phyloP scores from a whole-genome alignment of 92 coral and sea anemone genomes.

The Palythoa caribaeorum region DNA sequence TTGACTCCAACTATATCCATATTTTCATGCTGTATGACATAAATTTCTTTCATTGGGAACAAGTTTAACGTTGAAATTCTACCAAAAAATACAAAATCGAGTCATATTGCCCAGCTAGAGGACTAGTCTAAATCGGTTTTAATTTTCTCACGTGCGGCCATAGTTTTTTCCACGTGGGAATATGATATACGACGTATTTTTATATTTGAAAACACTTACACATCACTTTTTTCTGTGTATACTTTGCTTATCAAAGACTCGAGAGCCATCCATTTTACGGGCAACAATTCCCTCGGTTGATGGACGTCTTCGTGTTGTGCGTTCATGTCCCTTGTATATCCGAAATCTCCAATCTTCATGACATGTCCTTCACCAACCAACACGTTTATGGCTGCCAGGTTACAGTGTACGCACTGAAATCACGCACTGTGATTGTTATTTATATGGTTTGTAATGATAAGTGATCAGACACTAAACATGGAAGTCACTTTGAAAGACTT shows the following conservation, averaged over 20 bases:
- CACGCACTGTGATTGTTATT: not conserved
- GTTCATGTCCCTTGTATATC: not conserved
- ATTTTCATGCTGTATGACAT: too few species aligned
- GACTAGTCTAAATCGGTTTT: too few species aligned
- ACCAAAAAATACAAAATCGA: too few species aligned
- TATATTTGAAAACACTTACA: conserved; percentile 70
- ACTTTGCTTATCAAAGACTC: conserved; percentile 83
- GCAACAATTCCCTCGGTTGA: conserved; percentile 75
- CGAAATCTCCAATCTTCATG: conserved; percentile 19
- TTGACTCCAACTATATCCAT: too few species aligned
- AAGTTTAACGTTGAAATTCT: too few species aligned
- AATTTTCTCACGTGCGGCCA: too few species aligned
- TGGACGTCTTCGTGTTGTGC: not conserved
- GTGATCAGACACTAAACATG: not conserved
- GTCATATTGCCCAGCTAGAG: too few species aligned
- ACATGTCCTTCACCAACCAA: conserved; percentile 3
- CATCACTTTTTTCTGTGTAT: conserved; percentile 91
- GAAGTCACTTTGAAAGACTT: not conserved
- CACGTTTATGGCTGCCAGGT: conserved; percentile 20
- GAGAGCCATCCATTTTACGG: conserved; percentile 97
- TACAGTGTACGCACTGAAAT: conserved; percentile 15
- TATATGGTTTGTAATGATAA: not conserved
- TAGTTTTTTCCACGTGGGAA: too few species aligned
- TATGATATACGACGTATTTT: too few species aligned
- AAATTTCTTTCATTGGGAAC: too few species aligned